Conservation (phyloP, 2,797 vertebrate species). For the Triplophysa yarkandensis region DNA sequence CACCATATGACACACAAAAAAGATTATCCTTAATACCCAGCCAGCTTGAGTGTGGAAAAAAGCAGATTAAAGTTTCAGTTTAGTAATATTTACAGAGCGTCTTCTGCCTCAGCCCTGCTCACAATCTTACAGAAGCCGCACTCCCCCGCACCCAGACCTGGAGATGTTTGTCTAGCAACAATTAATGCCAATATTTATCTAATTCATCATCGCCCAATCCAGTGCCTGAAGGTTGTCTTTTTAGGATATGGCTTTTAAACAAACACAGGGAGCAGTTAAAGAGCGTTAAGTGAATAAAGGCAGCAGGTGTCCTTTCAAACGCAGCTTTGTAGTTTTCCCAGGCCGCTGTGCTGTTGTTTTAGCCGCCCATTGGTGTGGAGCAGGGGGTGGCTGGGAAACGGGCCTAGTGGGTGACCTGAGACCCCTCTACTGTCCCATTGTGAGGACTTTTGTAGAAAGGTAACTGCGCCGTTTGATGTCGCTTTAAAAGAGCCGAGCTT, state of each 20-base stretch:
- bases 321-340: conserved; percentile 76
- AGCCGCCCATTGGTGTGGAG: conserved; percentile 73
- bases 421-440: conserved; percentile 76
- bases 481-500: conserved; percentile 23
- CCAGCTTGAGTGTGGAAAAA: conserved; percentile 82
- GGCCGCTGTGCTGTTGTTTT: conserved; percentile 81
- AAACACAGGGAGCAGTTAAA: conserved; percentile 75
- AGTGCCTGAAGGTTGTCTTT: conserved; percentile 66
- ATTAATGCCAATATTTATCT: conserved; percentile 80
- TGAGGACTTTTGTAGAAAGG: conserved; percentile 59
- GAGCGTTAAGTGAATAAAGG: conserved; percentile 77
- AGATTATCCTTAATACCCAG: conserved; percentile 84
- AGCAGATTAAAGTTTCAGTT: conserved; percentile 87
- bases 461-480: conserved; percentile 50
- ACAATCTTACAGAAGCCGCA: conserved; percentile 65
- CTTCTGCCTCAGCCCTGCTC: conserved; percentile 66
- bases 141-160: conserved; percentile 58
- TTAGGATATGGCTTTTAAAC: conserved; percentile 76
- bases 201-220: conserved; percentile 78
- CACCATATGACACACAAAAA: conserved; percentile 84
- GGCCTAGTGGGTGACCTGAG: conserved; percentile 75
- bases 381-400: conserved; percentile 80
- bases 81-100: conserved; percentile 79
- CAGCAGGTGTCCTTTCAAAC: conserved; percentile 82
- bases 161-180: conserved; percentile 75